phyloP scores from a whole-genome alignment of 2,888 invertebrate species.

The Cosmopolites sordidus region DNA sequence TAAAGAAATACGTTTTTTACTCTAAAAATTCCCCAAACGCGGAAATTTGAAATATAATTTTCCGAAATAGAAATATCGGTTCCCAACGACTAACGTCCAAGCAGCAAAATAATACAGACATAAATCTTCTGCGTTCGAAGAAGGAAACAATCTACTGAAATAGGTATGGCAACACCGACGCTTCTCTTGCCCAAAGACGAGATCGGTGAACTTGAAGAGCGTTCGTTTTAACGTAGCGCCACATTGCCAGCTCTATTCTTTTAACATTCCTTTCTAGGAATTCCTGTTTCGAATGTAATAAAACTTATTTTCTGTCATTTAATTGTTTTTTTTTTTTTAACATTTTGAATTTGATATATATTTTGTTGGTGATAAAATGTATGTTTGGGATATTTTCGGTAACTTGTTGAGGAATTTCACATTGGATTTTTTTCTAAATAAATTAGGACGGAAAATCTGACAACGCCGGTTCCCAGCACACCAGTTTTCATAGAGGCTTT shows the following conservation, averaged over 20 bases:
- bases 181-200: slow-evolving; percentile 21
- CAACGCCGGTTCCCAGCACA: slow-evolving; percentile 14
- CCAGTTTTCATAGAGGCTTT: slow-evolving; percentile 25
- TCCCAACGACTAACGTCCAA: background rate
- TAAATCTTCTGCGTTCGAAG: background rate
- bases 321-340: too few species aligned
- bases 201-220: slow-evolving; percentile 26
- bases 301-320: too few species aligned
- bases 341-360: too few species aligned
- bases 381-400: too few species aligned
- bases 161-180: slow-evolving; percentile 16
- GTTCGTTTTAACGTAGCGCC: slow-evolving; percentile 7
- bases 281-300: too few species aligned
- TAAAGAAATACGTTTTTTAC: too few species aligned
- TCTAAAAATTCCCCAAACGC: background rate
- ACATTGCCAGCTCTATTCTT: slow-evolving; percentile 1
- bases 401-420: too few species aligned
- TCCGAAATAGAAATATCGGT: background rate
- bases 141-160: slow-evolving; percentile 1
- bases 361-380: too few species aligned
- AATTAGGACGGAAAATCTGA: slow-evolving; percentile 1
- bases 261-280: too few species aligned
- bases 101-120: background rate
- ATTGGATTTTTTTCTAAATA: too few species aligned
- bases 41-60: background rate